phyloP scores from a whole-genome alignment of 1,140 invertebrate genomes.

The Drosophila ficusphila region DNA sequence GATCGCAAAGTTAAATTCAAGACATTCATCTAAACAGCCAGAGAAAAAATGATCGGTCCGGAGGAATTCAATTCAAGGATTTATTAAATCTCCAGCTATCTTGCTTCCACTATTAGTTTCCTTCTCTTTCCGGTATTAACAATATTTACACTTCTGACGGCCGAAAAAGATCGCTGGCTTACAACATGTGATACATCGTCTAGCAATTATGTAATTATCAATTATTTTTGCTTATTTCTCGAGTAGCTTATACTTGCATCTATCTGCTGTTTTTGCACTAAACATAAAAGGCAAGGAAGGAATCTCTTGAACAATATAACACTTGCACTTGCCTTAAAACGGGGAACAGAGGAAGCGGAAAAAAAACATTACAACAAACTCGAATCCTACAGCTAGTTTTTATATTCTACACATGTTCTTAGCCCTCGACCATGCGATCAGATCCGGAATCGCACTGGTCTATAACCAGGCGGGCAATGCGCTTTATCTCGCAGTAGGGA shows the following conservation, averaged over 20 bases:
- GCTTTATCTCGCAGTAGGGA: slow-evolving; percentile 88
- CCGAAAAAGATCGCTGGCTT: slow-evolving; percentile 64
- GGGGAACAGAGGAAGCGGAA: slow-evolving; percentile 16
- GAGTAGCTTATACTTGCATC: slow-evolving; percentile 3
- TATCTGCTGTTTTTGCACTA: slow-evolving; percentile 2
- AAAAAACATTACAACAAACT: slow-evolving; percentile 74
- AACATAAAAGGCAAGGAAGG: slow-evolving; percentile 47
- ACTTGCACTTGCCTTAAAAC: slow-evolving; percentile 60
- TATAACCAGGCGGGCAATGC: slow-evolving; percentile 88
- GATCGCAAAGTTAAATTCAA: slow-evolving; percentile 26
- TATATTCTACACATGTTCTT: slow-evolving; percentile 15
- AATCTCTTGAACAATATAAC: slow-evolving; percentile 62
- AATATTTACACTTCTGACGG: slow-evolving; percentile 71
- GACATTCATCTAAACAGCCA: slow-evolving; percentile 15
- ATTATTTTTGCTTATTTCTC: slow-evolving; percentile 24
- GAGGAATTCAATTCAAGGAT: slow-evolving; percentile 47
- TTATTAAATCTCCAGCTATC: slow-evolving; percentile 60
- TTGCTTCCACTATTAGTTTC: slow-evolving; percentile 10
- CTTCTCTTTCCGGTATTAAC: slow-evolving; percentile 49
- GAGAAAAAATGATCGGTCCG: slow-evolving; percentile 30
- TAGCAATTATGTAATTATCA: slow-evolving; percentile 41
- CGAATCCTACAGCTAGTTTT: slow-evolving; percentile 35
- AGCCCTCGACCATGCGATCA: slow-evolving; percentile 72
- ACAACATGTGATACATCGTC: slow-evolving; percentile 59
- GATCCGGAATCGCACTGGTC: slow-evolving; percentile 86